phyloP scores from a whole-genome alignment of 2,888 invertebrate genomes.

The Gibbula magus region DNA sequence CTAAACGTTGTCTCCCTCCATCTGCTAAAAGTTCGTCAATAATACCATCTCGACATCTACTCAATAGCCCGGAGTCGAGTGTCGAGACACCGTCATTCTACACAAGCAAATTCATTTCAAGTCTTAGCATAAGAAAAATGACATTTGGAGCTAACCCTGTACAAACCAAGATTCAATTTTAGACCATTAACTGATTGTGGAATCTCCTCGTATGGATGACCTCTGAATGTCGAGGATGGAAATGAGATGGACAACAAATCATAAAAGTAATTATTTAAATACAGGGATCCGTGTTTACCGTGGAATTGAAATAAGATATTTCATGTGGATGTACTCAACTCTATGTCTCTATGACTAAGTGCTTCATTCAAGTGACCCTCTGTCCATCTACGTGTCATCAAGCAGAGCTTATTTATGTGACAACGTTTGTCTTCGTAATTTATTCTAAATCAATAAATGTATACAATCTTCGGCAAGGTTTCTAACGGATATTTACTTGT shows the following conservation, averaged over 20 bases:
- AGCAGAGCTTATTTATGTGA: too few relatives aligned
- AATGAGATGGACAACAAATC: neutral
- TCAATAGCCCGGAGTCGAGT: neutral
- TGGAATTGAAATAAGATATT: neutral
- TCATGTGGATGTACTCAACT: neutral
- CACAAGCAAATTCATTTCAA: slow-evolving; percentile 7
- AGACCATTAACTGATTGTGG: slow-evolving; percentile 19
- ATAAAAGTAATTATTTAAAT: neutral
- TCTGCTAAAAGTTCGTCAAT: slow-evolving; percentile 25
- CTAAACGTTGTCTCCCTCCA: slow-evolving; percentile 2
- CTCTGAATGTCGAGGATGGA: neutral
- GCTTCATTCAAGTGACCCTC: neutral
- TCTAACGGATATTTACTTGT: too few relatives aligned
- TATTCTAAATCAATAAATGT: too few relatives aligned
- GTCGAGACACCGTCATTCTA: slow-evolving; percentile 6
- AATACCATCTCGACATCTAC: neutral
- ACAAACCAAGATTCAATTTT: neutral
- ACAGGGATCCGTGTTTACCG: neutral
- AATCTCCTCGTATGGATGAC: neutral
- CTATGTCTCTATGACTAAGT: neutral
- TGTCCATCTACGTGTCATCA: neutral
- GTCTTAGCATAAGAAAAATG: neutral
- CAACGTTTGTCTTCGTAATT: too few relatives aligned
- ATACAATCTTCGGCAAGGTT: too few relatives aligned
- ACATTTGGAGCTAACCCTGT: neutral